phyloP scores from a whole-genome alignment of 2,113 vertebrate genomes.

The Menura novaehollandiae region DNA sequence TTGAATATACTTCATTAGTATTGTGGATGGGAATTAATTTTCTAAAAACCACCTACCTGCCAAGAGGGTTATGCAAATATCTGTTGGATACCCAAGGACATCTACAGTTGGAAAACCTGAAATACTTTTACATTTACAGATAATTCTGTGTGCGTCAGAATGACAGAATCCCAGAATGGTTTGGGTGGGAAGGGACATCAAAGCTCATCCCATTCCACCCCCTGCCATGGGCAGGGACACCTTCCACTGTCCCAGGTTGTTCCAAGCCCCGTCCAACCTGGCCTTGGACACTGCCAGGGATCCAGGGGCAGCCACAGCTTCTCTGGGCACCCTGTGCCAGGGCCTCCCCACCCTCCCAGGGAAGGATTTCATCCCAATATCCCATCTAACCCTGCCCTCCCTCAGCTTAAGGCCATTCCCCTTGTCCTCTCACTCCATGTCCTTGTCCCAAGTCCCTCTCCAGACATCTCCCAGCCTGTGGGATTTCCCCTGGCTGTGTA shows the following conservation, averaged over 20 bases:
- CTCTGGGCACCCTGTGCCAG: background rate
- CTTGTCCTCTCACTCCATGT: too few species aligned
- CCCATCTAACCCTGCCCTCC: rapidly evolving
- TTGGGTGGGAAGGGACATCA: background rate
- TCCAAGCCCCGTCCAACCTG: background rate
- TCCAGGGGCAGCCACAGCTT: background rate
- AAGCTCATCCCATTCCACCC: rapidly evolving
- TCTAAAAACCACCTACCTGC: background rate
- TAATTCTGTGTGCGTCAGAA: background rate
- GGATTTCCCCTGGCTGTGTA: background rate
- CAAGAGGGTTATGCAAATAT: background rate
- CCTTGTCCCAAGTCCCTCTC: background rate
- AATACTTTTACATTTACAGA: background rate
- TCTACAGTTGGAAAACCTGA: background rate
- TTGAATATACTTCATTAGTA: background rate
- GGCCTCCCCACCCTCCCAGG: background rate
- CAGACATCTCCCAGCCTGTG: background rate
- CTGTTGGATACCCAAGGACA: background rate
- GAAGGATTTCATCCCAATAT: background rate
- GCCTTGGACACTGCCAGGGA: background rate
- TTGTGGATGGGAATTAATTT: background rate
- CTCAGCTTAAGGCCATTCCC: background rate
- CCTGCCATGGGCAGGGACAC: background rate
- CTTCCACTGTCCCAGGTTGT: background rate
- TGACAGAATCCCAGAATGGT: background rate